These are phyloP conservation scores for Electrona antarctica DNA, from an alignment of 2,113 vertebrate species.

Conservation along the genomic window DNA sequence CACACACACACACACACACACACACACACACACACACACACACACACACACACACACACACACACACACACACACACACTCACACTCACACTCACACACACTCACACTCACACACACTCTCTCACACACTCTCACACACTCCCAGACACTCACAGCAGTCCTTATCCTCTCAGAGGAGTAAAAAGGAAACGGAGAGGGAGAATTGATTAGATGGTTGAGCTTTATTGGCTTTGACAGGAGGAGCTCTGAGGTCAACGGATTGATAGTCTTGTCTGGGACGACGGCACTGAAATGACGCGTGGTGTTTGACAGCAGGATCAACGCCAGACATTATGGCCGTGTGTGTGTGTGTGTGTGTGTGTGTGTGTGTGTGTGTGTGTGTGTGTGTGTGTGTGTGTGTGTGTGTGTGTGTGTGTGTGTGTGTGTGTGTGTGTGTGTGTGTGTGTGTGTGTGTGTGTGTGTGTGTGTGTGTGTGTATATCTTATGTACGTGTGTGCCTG, in stretches of 20 bases:
- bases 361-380: conserved; percentile 21
- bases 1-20: conserved; percentile 6
- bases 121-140: too few relatives aligned
- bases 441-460: conserved; percentile 5
- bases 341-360: neutral
- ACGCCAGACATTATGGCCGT: conserved; percentile 20
- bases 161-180: conserved; percentile 13
- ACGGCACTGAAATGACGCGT: conserved; percentile 53
- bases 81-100: conserved; percentile 9
- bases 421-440: conserved; percentile 3
- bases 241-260: conserved; percentile 53
- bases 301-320: conserved; percentile 35
- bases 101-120: conserved; percentile 16
- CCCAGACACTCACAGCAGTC: conserved; percentile 2
- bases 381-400: conserved; percentile 16
- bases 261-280: conserved; percentile 36
- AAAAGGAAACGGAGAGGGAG: conserved; percentile 42
- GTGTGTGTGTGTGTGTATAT: conserved; percentile 17
- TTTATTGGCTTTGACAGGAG: conserved; percentile 57
- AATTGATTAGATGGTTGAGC: conserved; percentile 45
- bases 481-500: neutral
- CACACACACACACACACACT: conserved; percentile 14
- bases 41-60: conserved; percentile 31
- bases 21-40: conserved; percentile 8
- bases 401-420: neutral